Percentiles rank a stretch among this genome's conserved stretches.
phyloP scores from a whole-genome alignment of 2,113 vertebrate species.

The Gopherus evgoodei region DNA sequence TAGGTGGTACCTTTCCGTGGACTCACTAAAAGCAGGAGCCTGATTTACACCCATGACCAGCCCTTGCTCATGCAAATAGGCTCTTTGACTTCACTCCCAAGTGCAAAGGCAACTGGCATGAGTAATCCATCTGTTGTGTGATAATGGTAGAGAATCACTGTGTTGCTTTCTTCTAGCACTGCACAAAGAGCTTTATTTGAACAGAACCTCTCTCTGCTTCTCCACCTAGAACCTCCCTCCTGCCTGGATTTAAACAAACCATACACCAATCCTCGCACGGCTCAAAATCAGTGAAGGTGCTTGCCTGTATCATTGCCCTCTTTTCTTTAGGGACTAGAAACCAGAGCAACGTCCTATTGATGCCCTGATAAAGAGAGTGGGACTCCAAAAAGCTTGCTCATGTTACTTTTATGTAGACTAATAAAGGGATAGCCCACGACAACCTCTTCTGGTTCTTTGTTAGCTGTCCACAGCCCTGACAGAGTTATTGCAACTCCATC shows the following conservation, averaged over 20 bases:
- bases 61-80: fast-evolving
- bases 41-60: background rate
- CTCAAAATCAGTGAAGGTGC: background rate
- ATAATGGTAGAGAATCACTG: background rate
- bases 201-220: background rate
- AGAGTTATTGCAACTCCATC: background rate
- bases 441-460: background rate
- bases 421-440: background rate
- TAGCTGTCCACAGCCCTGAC: background rate
- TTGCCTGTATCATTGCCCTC: background rate
- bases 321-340: background rate
- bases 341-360: background rate
- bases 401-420: background rate
- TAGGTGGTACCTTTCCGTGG: background rate
- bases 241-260: background rate
- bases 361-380: background rate
- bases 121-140: background rate
- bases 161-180: background rate
- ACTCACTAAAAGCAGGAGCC: fast-evolving
- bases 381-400: background rate
- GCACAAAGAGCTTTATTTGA: background rate
- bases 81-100: background rate
- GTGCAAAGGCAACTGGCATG: background rate
- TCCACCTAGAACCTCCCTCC: background rate
- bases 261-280: background rate